Evolutionary conservation across 2,113 vertebrate species (phyloP), one percentile per base, ranked within the genome.

Genomic region (Laticauda colubrina): DNA sequence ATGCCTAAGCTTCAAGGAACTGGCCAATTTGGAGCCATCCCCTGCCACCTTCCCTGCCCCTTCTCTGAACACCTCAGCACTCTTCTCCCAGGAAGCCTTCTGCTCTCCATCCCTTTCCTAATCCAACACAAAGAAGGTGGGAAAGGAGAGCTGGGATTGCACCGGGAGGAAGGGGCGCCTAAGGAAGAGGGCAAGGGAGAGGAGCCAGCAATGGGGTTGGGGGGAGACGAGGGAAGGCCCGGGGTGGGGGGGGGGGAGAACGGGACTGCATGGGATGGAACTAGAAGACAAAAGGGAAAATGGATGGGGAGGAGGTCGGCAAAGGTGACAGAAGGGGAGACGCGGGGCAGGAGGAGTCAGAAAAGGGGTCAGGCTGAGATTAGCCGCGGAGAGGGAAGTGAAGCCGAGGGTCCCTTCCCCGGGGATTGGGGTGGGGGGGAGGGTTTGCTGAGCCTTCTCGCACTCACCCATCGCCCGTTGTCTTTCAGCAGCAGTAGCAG

Each of bases 381-480:
- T 55, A 20, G 29, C 2, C 8, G 15, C 6, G 39, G 54, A 8
- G 64, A 53, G 48, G 34, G 81, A 45, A 24, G 14, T 21, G 14
- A 11, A 56, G 8, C 5, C n/a, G 9, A n/a, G 29, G 21, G 57
- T 26, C 14, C 48, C 85, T 51, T 87, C 24, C 85, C 26, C 24
- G 20, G 55, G 4, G 0, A 51, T 51, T 51, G 54, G 3, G 59
- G 57, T 23, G 51, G 59, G 57, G 57, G 51, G 11, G 29, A 5
- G 34, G 2, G 34, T 39, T 1, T 20, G 3, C 34, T 9, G 69
- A 81, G 18, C 34, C 75, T 7, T n/a, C 39, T 9, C 75, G 21
- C 89, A 96, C 96, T 97, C 93, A 97, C 97, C 97, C 97, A 97
- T 97, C 94, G 96, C 94, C 96, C 89, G 95, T 97, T 69, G 95